Conservation (phyloP, 1,140 invertebrate species). For the Cotesia chilonis region DNA sequence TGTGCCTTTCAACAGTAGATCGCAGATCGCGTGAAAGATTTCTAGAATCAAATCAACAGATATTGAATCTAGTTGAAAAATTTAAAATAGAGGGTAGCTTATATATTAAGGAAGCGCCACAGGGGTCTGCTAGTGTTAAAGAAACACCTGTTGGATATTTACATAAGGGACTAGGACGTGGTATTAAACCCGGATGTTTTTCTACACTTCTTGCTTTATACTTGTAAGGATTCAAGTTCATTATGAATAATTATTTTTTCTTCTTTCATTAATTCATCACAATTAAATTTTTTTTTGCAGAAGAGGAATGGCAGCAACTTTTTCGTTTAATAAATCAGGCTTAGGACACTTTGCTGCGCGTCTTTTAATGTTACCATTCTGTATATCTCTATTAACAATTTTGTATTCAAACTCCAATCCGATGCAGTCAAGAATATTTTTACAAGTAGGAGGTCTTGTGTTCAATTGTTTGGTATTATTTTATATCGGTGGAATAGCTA, state of each 20-base stretch:
- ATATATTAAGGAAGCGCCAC: constrained; percentile 71
- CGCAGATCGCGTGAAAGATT: constrained; percentile 86
- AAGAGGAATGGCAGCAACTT: constrained; percentile 77
- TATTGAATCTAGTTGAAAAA: constrained; percentile 88
- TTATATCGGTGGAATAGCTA: constrained; percentile 82
- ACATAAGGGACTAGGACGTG: constrained; percentile 58
- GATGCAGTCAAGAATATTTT: constrained; percentile 58
- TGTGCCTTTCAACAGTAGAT: constrained; percentile 92
- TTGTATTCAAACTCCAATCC: constrained; percentile 73
- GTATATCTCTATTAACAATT: constrained; percentile 80
- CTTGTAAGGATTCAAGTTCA: constrained; percentile 67
- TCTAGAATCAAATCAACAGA: constrained; percentile 91
- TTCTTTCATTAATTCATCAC: background rate
- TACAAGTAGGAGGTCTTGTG: constrained; percentile 73
- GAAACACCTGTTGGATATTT: constrained; percentile 51
- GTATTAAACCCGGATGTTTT: constrained; percentile 74
- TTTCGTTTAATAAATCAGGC: constrained; percentile 78
- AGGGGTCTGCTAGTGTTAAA: constrained; percentile 61
- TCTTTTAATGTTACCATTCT: constrained; percentile 78
- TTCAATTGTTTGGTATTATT: constrained; percentile 81
- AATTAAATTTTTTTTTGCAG: constrained; percentile 61
- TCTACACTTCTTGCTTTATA: constrained; percentile 79
- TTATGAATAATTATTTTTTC: constrained; percentile 6
- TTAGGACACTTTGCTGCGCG: constrained; percentile 78
- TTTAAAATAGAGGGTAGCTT: constrained; percentile 83